Base-by-base conservation (phyloP, 2,113 vertebrate genomes). In the Osmerus mordax region DNA sequence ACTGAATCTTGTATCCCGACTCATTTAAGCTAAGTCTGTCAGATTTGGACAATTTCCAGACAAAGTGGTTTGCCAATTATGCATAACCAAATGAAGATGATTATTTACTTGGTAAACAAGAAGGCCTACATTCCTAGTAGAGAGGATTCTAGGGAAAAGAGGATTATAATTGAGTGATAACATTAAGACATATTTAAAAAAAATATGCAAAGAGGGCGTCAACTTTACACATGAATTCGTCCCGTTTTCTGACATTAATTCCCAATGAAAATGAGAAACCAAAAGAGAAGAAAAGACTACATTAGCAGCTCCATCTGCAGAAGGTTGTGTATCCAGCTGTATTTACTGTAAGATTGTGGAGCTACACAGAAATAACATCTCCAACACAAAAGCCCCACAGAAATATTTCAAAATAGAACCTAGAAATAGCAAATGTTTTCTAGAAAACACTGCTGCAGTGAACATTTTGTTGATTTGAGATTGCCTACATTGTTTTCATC, bases 281-380 rank as follows among this genome's bases (percentile, higher is more conserved):
- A 56, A 74, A 78, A 82, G 41, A 76, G 51, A 69, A 25, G 65
- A 41, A 68, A n/a, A 25, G 47, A 69, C 28, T 60, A 66, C 21
- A 65, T 67, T 41, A 76, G 71, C 19, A 67, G 23, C 41, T 29
- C 13, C 23, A 5, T 66, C 16, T 18, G 21, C 23, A 29, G 21
- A 28, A 15, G 51, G 66, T 23, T 55, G 66, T 55, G 58, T 82
- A 70, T 77, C 25, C 3, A 19, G 65, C 4, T 7, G 55, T 32
- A 74, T 77, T 80, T 15, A 32, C 21, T 8, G 67, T n/a, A 68
- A 78, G 78, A 82, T 78, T 78, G 81, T n/a, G 25, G 0, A 36
- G 62, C 16, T 19, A 55, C 23, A 78, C 54, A 15, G 16, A 81
- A 82, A 79, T 81, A 74, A 72, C 59, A 41, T 65, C n/a, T 41